These are phyloP conservation scores for Meganola albula DNA, from an alignment of 2,888 invertebrate species.

Conservation along the genomic window DNA sequence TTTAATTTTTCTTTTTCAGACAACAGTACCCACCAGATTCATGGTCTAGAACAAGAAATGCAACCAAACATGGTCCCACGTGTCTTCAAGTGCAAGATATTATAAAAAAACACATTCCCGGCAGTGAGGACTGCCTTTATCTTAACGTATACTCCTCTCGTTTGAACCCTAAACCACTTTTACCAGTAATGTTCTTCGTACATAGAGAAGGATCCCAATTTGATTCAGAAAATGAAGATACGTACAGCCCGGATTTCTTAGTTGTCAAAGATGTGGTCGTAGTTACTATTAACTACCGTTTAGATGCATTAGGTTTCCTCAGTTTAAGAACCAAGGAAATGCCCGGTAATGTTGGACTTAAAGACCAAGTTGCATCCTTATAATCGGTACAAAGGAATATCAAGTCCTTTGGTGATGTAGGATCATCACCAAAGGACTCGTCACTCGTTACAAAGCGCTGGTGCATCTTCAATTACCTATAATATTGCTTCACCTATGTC, in stretches of 20 bases:
- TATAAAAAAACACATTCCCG: no score
- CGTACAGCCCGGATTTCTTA: slow-evolving; percentile 8
- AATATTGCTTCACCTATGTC: slow-evolving; percentile 7
- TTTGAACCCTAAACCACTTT: background rate
- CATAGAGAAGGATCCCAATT: slow-evolving; percentile 38
- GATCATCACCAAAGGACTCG: slow-evolving; percentile 19
- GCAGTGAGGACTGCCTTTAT: no score
- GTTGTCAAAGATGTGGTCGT: slow-evolving; percentile 29
- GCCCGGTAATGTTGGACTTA: slow-evolving; percentile 42
- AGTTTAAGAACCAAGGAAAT: slow-evolving; percentile 34
- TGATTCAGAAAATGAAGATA: slow-evolving; percentile 25
- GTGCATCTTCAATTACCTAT: background rate
- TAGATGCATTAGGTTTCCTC: slow-evolving; percentile 39
- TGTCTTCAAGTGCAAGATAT: no score
- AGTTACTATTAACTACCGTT: slow-evolving; percentile 40
- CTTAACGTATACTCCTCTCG: background rate
- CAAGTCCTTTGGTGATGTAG: slow-evolving; percentile 31
- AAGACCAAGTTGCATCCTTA: slow-evolving; percentile 40
- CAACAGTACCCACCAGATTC: no score
- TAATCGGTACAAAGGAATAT: slow-evolving; percentile 38
- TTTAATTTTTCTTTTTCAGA: no score
- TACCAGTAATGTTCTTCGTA: slow-evolving; percentile 37
- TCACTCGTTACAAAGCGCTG: slow-evolving; percentile 1
- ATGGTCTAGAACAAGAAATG: no score
- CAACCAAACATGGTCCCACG: no score